A percentile compares a stretch with the other conserved stretches of the same genome.
Evolutionary conservation across 2,113 vertebrate species (phyloP).

Genomic region (Heteronetta atricapilla): DNA sequence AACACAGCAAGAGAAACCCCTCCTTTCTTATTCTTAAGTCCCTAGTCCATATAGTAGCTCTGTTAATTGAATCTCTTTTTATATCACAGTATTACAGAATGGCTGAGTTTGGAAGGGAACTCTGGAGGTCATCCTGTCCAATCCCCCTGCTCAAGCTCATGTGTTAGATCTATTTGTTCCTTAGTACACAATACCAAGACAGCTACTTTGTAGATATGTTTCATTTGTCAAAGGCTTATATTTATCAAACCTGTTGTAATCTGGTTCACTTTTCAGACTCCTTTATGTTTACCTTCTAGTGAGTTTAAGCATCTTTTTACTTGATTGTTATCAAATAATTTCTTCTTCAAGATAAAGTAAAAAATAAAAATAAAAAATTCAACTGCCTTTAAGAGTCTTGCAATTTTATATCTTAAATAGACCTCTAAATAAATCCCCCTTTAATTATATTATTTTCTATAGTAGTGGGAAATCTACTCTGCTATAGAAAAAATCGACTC

Average conservation of each 20-base stretch:
- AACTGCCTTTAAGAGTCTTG: slow-evolving; percentile 34
- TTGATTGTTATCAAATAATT: neutral
- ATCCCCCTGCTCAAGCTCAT: neutral
- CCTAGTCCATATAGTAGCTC: neutral
- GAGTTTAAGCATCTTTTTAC: neutral
- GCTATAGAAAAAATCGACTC: slow-evolving; percentile 42
- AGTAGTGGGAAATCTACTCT: slow-evolving; percentile 27
- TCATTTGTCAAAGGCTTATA: neutral
- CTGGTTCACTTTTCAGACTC: neutral
- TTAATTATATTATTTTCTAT: slow-evolving; percentile 10
- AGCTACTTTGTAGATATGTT: neutral
- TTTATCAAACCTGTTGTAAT: neutral
- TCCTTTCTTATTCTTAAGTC: neutral
- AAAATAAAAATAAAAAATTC: slow-evolving; percentile 2
- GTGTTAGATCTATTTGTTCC: neutral
- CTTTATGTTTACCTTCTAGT: neutral
- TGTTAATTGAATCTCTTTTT: neutral
- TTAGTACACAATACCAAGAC: neutral
- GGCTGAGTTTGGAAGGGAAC: neutral
- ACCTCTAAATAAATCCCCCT: slow-evolving; percentile 32
- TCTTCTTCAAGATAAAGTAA: neutral
- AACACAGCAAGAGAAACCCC: neutral
- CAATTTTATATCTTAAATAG: slow-evolving; percentile 48
- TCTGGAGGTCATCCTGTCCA: neutral
- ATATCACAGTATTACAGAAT: neutral